Evolutionary conservation across 2,888 invertebrate species (phyloP).

Genomic region (Zonitis immaculata): DNA sequence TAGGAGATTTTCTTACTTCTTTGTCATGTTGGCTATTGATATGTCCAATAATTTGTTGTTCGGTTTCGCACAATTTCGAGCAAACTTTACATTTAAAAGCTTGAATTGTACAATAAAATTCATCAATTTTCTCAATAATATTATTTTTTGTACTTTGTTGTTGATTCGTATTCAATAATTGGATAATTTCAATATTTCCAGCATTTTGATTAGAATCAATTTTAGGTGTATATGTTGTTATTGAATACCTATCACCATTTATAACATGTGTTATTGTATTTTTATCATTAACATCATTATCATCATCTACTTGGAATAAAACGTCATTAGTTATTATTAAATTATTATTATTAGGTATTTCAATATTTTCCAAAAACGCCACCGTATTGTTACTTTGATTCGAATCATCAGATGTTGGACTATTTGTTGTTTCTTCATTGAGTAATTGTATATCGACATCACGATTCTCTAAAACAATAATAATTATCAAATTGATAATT

Average conservation of each 20-base stretch:
- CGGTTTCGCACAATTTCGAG: constrained; percentile 37
- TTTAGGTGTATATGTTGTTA: not conserved
- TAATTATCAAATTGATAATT: constrained; percentile 7
- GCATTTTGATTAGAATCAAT: constrained; percentile 9
- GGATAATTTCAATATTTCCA: constrained; percentile 28
- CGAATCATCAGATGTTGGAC: not conserved
- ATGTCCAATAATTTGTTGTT: constrained; percentile 38
- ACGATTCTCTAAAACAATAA: not conserved
- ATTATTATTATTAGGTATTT: constrained; percentile 32
- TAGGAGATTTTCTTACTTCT: too few species aligned
- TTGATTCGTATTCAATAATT: constrained; percentile 34
- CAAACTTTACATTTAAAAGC: constrained; percentile 45
- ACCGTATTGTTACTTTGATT: constrained; percentile 5
- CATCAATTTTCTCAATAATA: constrained; percentile 21
- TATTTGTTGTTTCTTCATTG: constrained; percentile 7
- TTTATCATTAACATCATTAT: not conserved
- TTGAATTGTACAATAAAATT: constrained; percentile 35
- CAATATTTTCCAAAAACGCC: constrained; percentile 9
- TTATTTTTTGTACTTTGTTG: not conserved
- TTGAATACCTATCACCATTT: constrained; percentile 12
- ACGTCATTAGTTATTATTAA: constrained; percentile 34
- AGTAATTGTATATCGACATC: constrained; percentile 8
- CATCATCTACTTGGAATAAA: constrained; percentile 19
- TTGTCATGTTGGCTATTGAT: constrained; percentile 33
- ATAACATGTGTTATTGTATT: constrained; percentile 13